Evolutionary conservation across 2,797 vertebrate genomes (phyloP).

Genomic region (Coendou prehensilis): DNA sequence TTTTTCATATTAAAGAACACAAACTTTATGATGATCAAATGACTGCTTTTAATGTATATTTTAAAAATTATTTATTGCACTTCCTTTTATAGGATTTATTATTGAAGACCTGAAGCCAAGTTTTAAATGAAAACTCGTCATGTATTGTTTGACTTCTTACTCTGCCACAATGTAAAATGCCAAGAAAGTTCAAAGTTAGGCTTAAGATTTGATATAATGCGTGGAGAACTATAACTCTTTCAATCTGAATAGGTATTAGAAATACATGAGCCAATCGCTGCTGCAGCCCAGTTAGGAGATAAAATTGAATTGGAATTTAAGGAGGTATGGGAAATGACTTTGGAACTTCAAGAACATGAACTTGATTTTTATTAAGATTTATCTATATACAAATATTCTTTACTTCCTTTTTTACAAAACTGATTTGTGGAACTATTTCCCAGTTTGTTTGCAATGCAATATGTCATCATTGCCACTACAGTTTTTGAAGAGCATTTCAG

Average conservation of each 20-base stretch:
- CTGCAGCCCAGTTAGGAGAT: not conserved
- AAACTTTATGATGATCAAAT: not conserved
- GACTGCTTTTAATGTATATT: not conserved
- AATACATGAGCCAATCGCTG: not conserved
- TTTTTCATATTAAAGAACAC: not conserved
- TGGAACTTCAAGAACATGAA: slow-evolving; percentile 42
- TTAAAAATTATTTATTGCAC: not conserved
- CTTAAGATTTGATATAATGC: not conserved
- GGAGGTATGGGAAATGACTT: slow-evolving; percentile 9
- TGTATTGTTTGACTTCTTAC: not conserved
- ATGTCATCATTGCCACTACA: not conserved
- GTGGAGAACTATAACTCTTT: not conserved
- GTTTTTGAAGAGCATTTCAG: not conserved
- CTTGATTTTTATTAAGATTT: slow-evolving; percentile 6
- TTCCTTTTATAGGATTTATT: not conserved
- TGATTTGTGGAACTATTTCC: not conserved
- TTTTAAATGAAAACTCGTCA: slow-evolving; percentile 52
- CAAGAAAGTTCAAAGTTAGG: not conserved
- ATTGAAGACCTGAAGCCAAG: not conserved
- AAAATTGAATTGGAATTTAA: slow-evolving; percentile 22
- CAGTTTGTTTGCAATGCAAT: not conserved
- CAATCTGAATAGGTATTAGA: slow-evolving; percentile 15
- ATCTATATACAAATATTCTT: not conserved
- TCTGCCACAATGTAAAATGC: not conserved
- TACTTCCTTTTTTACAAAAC: not conserved